Evolutionary conservation across 2,113 vertebrate species (phyloP), one percentile per base, ranked within the genome.

Genomic region (Sigmodon hispidus): DNA sequence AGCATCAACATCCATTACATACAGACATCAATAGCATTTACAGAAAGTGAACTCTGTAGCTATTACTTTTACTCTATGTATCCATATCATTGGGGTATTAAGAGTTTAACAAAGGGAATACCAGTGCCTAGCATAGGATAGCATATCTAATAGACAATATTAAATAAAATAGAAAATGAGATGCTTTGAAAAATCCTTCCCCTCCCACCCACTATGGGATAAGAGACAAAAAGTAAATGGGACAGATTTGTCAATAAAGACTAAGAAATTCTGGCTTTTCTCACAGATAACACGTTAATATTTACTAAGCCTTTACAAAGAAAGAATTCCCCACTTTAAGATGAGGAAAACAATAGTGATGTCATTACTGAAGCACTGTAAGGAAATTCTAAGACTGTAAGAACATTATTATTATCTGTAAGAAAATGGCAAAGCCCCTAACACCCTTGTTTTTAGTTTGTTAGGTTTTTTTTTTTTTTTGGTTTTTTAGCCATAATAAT

Each of bases 121-220:
- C 16, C 31, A 13, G 3, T 48, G 43, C 4, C 29, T 45, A 45
- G 16, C 5, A 45, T 29, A 19, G 80, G 1, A 11, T 29, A 72
- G n/a, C 19, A 4, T 73, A 26, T 13, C 36, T 89, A 73, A 65
- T 40, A 83, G 7, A 29, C 26, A 94, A 22, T 70, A 84, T 83
- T 87, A 45, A 84, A 89, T 31, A 69, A 72, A 69, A 77, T 36
- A 87, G 52, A 92, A 92, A 90, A 93, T 80, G 24, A 57, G 2
- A 11, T 43, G 63, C 3, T 65, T 40, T 2, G 22, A 48, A 67
- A 87, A 84, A 24, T 24, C 45, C 29, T 84, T 70, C 24, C 65
- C 9, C 13, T 72, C 8, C 16, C 73, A 34, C 19, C 16, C 36
- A 15, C 13, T 40, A 34, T 0, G 69, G 8, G 43, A 94, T 48